Evolutionary conservation across 2,888 invertebrate species (phyloP), one percentile per base, ranked within the genome.

Genomic region (Alloplasta piceator): DNA sequence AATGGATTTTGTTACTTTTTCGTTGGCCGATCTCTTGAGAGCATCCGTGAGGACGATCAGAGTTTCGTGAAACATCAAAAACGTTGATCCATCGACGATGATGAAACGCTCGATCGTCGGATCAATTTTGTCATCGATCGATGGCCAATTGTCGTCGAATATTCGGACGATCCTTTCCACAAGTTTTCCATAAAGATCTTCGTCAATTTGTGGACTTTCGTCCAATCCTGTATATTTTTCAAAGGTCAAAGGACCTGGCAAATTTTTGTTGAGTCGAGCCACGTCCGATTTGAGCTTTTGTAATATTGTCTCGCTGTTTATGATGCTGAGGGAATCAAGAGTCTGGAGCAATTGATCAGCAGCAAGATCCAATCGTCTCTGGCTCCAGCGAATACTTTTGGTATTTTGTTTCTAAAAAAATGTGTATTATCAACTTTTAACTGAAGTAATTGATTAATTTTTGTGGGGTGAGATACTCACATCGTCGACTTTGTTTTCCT

Each of bases 191-290:
- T 95, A 95, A 0, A 92, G 84, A 12, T 93, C 92, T 4, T 93
- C 86, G 4, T 94, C 91, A 48, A 94, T 92, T 38, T 91, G 83
- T 26, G 86, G 73, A 90, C 93, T 93, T 68, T 83, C 81, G 90
- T 96, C 96, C 1, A 93, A 82, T 48, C 93, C 92, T 9, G 92
- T 88, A n/a, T 96, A 90, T 89, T 95, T 95, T 89, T 96, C 95
- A 14, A 95, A 93, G 0, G 96, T 96, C 41, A 95, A 87, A 0
- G 94, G 94, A 6, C 95, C 95, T 0, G 95, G 95, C 0, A 95
- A 91, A 43, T 86, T 85, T 48, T 80, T 80, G 6, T 79, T 61
- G 71, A 90, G 91, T 64, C 87, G 80, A 12, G 78, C 58, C 14
- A 91, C 83, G 26, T 82, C 71, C 0, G 66, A 83, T 82, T 85